Conservation (phyloP, 2,888 invertebrate genomes). For the Allacma fusca region DNA sequence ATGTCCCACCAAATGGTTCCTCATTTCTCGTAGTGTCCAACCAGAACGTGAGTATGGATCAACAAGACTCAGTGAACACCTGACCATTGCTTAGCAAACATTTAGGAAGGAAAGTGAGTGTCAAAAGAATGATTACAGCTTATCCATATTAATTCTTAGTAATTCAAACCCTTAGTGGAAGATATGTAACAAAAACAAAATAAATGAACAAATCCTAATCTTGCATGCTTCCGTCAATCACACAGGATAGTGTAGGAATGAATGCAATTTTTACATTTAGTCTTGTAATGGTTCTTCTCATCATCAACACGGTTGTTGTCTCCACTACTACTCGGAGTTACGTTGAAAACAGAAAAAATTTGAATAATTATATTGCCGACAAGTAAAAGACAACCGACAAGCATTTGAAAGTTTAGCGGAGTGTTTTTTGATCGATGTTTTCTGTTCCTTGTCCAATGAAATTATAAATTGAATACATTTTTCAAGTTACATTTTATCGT, state of each 20-base stretch:
- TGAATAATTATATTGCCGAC: constrained; percentile 22
- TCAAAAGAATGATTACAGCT: background rate
- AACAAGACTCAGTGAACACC: no score
- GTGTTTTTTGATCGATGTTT: constrained; percentile 13
- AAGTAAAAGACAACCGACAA: constrained; percentile 22
- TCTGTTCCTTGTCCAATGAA: constrained; percentile 19
- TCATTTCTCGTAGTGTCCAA: no score
- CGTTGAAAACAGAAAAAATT: background rate
- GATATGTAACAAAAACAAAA: background rate
- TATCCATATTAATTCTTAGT: background rate
- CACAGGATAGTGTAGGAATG: no score
- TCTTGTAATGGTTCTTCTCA: background rate
- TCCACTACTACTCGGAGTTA: background rate
- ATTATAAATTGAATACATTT: background rate
- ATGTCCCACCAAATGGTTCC: no score
- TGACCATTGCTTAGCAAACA: no score
- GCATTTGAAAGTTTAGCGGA: background rate
- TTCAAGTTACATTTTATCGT: background rate
- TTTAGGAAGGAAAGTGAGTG: no score
- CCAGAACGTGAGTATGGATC: no score
- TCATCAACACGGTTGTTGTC: background rate
- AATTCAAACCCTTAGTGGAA: background rate
- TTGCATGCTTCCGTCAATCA: constrained; percentile 30
- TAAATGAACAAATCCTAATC: background rate
- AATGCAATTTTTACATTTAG: no score